phyloP scores from a whole-genome alignment of 2,888 invertebrate genomes.

The Maniola hyperantus region DNA sequence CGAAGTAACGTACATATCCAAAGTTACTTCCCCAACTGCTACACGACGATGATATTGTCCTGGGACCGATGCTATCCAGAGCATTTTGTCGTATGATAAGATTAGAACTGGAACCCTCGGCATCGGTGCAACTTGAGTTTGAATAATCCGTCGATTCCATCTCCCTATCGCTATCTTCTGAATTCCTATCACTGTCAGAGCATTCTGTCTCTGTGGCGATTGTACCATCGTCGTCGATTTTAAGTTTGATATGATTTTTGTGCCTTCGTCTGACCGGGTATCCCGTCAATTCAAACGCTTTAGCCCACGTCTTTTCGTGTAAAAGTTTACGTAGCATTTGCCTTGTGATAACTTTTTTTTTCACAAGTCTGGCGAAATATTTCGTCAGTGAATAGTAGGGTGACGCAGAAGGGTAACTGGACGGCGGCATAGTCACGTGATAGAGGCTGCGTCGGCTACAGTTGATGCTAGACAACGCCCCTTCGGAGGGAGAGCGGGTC shows the following conservation, averaged over 20 bases:
- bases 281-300: conserved; percentile 74
- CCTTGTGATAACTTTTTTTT: conserved; percentile 86
- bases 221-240: conserved; percentile 71
- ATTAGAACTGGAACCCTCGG: conserved; percentile 52
- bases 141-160: conserved; percentile 72
- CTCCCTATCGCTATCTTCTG: conserved; percentile 64
- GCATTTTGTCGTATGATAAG: conserved; percentile 83
- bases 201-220: conserved; percentile 70
- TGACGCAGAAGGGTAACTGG: conserved; percentile 88
- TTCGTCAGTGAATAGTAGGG: conserved; percentile 90
- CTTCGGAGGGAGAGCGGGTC: conserved; percentile 80
- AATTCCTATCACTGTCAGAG: conserved; percentile 63
- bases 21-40: conserved; percentile 84
- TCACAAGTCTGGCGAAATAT: conserved; percentile 89
- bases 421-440: conserved; percentile 86
- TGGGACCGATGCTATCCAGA: conserved; percentile 74
- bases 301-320: conserved; percentile 83
- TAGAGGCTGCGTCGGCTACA: conserved; percentile 79
- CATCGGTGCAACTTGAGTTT: conserved; percentile 66
- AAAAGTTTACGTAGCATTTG: conserved; percentile 88
- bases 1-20: conserved; percentile 86
- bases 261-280: conserved; percentile 72
- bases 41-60: conserved; percentile 71
- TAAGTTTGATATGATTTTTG: conserved; percentile 70
- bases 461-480: conserved; percentile 80